Conservation (phyloP, 2,888 invertebrate genomes). For the Bembecia ichneumoniformis region DNA sequence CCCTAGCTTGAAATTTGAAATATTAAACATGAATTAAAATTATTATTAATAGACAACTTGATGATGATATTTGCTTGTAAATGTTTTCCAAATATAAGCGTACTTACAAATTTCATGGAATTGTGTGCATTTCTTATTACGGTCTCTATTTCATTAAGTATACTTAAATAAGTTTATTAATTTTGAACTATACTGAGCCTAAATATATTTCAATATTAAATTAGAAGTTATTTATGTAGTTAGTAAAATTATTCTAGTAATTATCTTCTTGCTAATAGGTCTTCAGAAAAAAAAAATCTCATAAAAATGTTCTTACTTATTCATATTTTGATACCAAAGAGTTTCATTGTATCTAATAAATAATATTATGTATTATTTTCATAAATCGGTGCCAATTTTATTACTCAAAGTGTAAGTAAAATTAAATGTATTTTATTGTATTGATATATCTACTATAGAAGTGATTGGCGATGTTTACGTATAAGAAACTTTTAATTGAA, state of each 20-base stretch:
- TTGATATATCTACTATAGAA: slow-evolving; percentile 10
- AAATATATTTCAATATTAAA: slow-evolving; percentile 14
- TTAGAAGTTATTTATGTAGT: background rate
- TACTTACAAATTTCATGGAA: too few species aligned
- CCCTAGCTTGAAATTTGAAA: too few species aligned
- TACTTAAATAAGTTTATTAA: slow-evolving; percentile 2
- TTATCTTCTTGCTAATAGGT: too few species aligned
- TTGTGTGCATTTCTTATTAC: too few species aligned
- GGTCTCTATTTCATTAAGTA: too few species aligned
- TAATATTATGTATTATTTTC: background rate
- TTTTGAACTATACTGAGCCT: slow-evolving; percentile 23
- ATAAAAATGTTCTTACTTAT: too few species aligned
- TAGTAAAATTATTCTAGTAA: background rate
- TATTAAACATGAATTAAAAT: too few species aligned
- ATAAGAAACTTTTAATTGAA: slow-evolving; percentile 1
- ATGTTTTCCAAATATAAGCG: too few species aligned
- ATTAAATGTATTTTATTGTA: slow-evolving; percentile 8
- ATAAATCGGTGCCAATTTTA: slow-evolving; percentile 50
- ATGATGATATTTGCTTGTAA: too few species aligned
- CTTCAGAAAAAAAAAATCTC: too few species aligned
- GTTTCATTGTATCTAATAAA: background rate
- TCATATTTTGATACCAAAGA: too few species aligned
- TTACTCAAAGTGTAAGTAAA: slow-evolving; percentile 11
- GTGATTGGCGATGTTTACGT: slow-evolving; percentile 21
- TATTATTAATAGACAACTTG: too few species aligned